Conservation (phyloP, 2,888 invertebrate species). For the Pegoplata infirma region DNA sequence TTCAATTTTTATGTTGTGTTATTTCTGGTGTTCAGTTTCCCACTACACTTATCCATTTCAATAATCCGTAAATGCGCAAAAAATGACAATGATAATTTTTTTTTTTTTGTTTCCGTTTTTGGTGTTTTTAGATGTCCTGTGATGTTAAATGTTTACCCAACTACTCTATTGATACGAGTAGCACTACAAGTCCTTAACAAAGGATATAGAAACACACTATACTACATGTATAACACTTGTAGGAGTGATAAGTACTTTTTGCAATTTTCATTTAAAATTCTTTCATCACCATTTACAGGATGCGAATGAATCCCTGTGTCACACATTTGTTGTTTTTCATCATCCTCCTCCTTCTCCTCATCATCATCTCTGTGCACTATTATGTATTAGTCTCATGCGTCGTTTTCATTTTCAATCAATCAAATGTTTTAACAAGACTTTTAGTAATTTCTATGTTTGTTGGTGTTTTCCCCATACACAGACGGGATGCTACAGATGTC, state of each 20-base stretch:
- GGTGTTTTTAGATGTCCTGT: neutral
- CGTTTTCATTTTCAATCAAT: slow-evolving; percentile 68
- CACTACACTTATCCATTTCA: slow-evolving; percentile 38
- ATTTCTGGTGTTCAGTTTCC: neutral
- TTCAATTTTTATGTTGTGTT: slow-evolving; percentile 37
- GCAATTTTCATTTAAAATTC: slow-evolving; percentile 62
- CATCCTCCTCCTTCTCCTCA: too few relatives aligned
- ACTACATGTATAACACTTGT: slow-evolving; percentile 37
- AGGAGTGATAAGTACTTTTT: slow-evolving; percentile 67
- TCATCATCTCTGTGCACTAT: slow-evolving; percentile 22
- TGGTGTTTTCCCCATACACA: slow-evolving; percentile 16
- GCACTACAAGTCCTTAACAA: slow-evolving; percentile 13
- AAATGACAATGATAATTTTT: slow-evolving; percentile 39
- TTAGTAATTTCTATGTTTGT: slow-evolving; percentile 41
- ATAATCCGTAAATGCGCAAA: slow-evolving; percentile 45
- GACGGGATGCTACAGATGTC: slow-evolving; percentile 56
- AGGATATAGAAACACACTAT: neutral
- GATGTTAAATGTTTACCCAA: too few relatives aligned
- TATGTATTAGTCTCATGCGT: slow-evolving; percentile 64
- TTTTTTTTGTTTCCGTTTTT: slow-evolving; percentile 13
- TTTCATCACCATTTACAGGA: slow-evolving; percentile 50
- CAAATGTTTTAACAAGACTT: slow-evolving; percentile 64
- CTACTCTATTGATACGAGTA: slow-evolving; percentile 18
- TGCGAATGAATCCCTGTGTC: slow-evolving; percentile 32
- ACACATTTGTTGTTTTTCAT: slow-evolving; percentile 34